Base-by-base conservation (phyloP, 2,113 vertebrate species). In the Acinonyx jubatus region DNA sequence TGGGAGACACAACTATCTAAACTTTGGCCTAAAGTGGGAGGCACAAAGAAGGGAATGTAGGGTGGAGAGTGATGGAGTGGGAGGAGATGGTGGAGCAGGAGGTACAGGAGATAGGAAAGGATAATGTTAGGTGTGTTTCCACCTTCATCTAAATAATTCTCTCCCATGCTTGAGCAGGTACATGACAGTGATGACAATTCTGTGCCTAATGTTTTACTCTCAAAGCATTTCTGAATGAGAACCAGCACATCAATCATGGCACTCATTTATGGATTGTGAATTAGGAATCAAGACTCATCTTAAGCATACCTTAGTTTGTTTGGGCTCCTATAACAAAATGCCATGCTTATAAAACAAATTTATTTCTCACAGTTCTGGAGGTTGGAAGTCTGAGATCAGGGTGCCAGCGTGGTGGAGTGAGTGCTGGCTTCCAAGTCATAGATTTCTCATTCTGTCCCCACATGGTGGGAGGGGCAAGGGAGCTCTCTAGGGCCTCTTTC, bases 191-290 rank as follows among this genome's bases (percentile, higher is more conserved):
- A 29, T 27, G 27, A 31, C 1, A 65, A 7, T 95, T 82, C 78
- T 74, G n/a, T 65, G 33, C 41, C 14, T 38, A 11, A 36, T 73
- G 12, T 81, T 84, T 94, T 1, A 80, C 74, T 69, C 36, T 52
- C 18, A 61, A 23, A 61, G 76, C 41, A 5, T 71, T 71, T 89
- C 66, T 94, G 33, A 89, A 50, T 82, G 41, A 89, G 66, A 65
- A 82, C 55, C 66, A 89, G 31, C n/a, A n/a, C 14, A 41, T 18
- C 27, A 23, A 19, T 63, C 14, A 14, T 13, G 48, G n/a, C 7
- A 50, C 7, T 74, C 55, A 15, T 65, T 74, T 65, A 52, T 74
- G 55, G 52, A 38, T 27, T 89, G 33, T 50, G 66, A 63, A 18
- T 52, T 33, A 65, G 66, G 15, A 31, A 57, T 78, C 12, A 84